Base-by-base conservation (phyloP, 2,113 vertebrate genomes). In the Smithornis capensis region DNA sequence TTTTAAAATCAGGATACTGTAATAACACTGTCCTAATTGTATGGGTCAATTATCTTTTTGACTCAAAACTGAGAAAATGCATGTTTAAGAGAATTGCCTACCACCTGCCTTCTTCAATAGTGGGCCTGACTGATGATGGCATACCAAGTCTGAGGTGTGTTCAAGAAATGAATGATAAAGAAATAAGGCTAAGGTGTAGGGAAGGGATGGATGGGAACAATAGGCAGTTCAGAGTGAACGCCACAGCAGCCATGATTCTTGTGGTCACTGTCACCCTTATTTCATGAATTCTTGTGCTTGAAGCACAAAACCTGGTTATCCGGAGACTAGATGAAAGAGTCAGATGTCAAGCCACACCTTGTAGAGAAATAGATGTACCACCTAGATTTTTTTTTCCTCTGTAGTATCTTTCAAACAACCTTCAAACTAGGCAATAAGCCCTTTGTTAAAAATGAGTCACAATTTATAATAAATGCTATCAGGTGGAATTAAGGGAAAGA, bases 141-240 rank as follows among this genome's bases (percentile, higher is more conserved):
- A 0, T 55, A 40, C 14, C 14, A 67, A 17, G 2, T 12, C 52
- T 56, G 50, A 60, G 37, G 19, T 80, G 8, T 1, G 0, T 56
- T 65, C 57, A 52, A 37, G 22, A 64, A 64, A 45, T 21, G 4
- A n/a, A 14, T 40, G 27, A 45, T 27, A 28, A 60, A 38, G 25
- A 63, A 40, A 13, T 44, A 65, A 14, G 7, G 23, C 35, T 49
- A 8, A 40, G 49, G 14, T 18, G 6, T 15, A 47, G 47, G 37
- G 37, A 76, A 27, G 22, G 42, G 33, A 25, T 45, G 56, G 13
- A 17, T 45, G 29, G 21, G 27, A 29, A 25, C 35, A 62, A 9
- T 1, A 42, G 65, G 11, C 55, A 15, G 55, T 60, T 74, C 45
- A 40, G 50, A 70, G 21, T 33, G 47, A 68, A 31, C 67, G 21